Evolutionary conservation across 2,113 vertebrate species (phyloP), one percentile per base, ranked within the genome.

Genomic region (Colaptes auratus): DNA sequence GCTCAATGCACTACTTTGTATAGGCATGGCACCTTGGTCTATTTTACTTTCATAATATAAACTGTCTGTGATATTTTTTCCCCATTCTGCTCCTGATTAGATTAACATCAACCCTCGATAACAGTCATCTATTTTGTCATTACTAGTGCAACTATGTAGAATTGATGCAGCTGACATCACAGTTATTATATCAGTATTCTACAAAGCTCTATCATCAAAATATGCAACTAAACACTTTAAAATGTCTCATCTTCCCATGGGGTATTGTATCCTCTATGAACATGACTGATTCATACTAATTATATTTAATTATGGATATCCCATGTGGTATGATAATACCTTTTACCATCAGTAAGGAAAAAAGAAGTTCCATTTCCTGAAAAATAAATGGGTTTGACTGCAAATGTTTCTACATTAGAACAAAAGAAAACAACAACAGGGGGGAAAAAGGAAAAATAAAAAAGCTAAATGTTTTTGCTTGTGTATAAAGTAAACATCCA

Each of bases 81-180:
- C 53, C 5, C 9, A 58, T 12, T 60, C 46, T 88, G 20, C 21
- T 73, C 48, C 42, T 72, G 17, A 46, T 35, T 58, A 6, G 46
- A 39, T n/a, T 72, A 72, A 25, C 19, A 61, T 12, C 66, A 58
- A 2, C 1, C 30, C 13, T 81, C 28, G 55, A 4, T 48, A 63
- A 77, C 25, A 33, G 19, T 17, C 25, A 21, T 11, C 69, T 7
- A 1, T 12, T 67, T 72, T 42, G 1, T 24, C 33, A 46, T 28
- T 35, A 24, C 6, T 58, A 52, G 3, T 27, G 7, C 5, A 58
- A 0, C 0, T 48, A 15, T 12, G 2, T n/a, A 73, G 60, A 77
- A 85, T 31, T 85, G 25, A 77, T 42, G 7, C 10, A 77, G 42
- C 28, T 7, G 4, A 31, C 6, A 46, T 75, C 4, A 23, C 31